phyloP scores from a whole-genome alignment of 2,888 invertebrate genomes.

The Pterostichus niger region DNA sequence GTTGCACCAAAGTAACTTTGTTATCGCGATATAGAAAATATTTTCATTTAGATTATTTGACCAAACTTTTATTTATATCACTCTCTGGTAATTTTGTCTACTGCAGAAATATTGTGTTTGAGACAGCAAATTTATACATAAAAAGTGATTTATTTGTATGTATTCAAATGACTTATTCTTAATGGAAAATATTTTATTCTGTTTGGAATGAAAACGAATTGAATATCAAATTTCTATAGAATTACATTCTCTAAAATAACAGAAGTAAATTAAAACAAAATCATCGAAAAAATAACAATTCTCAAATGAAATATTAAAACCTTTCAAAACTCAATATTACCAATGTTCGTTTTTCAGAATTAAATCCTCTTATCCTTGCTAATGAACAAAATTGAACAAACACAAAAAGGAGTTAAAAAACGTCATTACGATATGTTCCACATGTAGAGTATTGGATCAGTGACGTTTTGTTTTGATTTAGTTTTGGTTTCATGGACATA shows the following conservation, averaged over 20 bases:
- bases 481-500: background rate
- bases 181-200: background rate
- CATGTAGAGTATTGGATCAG: background rate
- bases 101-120: too few species aligned
- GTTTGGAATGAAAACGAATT: background rate
- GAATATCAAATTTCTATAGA: background rate
- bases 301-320: constrained; percentile 10
- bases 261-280: constrained; percentile 8
- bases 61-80: too few species aligned
- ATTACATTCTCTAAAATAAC: background rate
- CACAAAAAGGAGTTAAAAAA: background rate
- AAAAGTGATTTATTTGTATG: too few species aligned
- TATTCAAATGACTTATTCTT: background rate
- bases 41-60: too few species aligned
- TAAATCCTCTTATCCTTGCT: constrained; percentile 16
- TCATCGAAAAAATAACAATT: background rate
- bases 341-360: constrained; percentile 22
- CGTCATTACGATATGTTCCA: background rate
- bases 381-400: constrained; percentile 38
- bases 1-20: too few species aligned
- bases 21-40: too few species aligned
- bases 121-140: too few species aligned
- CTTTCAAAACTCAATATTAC: constrained; percentile 22
- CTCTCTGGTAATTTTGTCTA: too few species aligned
- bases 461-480: background rate